Base-by-base conservation (phyloP, 2,888 invertebrate genomes). In the Eristalis pertinax region DNA sequence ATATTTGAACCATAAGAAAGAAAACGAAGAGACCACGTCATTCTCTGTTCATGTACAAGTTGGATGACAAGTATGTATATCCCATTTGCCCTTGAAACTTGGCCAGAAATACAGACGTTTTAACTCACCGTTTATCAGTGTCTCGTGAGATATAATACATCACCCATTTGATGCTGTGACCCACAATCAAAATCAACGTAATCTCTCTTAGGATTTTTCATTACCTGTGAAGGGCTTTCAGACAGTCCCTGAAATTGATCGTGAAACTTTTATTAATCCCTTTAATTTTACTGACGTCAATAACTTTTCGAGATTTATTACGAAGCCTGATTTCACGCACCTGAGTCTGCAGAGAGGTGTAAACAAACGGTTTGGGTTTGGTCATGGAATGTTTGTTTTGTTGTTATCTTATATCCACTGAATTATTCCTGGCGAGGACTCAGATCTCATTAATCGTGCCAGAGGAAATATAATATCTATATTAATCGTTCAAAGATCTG, bases 191-290 rank as follows among this genome's bases (percentile, higher is more conserved):
- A 50, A 19, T 19, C 8, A 19, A 50, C 50, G 50, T 10, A n/a
- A 19, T 19, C 50, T 50, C 50, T 50, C 50, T 19, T 19, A 50
- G 50, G 50, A 50, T n/a, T 50, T 50, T 50, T 50, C 50, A 50
- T 50, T 50, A 50, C 50, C 50, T 50, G 50, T 19, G 19, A 50
- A 50, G 50, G 8, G 50, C 50, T 50, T 10, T 50, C 50, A 50
- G 19, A 50, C 50, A 19, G 50, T 8, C 19, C 19, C 19, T 19
- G 19, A 19, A 50, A 50, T 50, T 50, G 50, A 50, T 50, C 50
- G 50, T 50, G 50, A 50, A 50, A 50, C 50, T 50, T 50, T 50
- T 50, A 50, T 50, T 50, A 50, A 50, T 50, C 50, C 50, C 50
- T 50, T 50, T 50, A 50, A 50, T 50, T 50, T 50, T 50, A 50